Evolutionary conservation across 2,888 invertebrate species (phyloP).

Genomic region (Epistrophe grossulariae): DNA sequence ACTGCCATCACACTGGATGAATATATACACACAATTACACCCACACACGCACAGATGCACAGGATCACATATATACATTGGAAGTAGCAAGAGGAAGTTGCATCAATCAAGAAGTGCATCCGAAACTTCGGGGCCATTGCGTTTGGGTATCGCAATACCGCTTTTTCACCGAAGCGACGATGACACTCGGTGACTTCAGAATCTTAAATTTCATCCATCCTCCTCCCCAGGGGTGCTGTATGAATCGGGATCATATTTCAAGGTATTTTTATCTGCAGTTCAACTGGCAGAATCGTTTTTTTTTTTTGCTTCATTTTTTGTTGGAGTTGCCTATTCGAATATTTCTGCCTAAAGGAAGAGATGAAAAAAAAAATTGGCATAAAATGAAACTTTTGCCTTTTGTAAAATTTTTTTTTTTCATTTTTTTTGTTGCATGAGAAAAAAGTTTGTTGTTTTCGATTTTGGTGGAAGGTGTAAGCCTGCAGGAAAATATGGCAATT

Average conservation of each 20-base stretch:
- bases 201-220: conserved; percentile 54
- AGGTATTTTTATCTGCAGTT: conserved; percentile 48
- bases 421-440: background rate
- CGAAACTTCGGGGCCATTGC: conserved; percentile 48
- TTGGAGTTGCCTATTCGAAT: conserved; percentile 7
- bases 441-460: conserved; percentile 1
- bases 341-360: conserved; percentile 15
- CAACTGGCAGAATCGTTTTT: conserved; percentile 25
- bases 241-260: conserved; percentile 34
- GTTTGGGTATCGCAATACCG: conserved; percentile 49
- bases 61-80: background rate
- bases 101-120: conserved; percentile 69
- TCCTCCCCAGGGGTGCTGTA: conserved; percentile 2
- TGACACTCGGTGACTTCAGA: conserved; percentile 54
- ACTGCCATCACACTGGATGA: conserved; percentile 36
- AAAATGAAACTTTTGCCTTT: conserved; percentile 28
- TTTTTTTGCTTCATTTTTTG: background rate
- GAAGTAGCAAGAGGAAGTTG: conserved; percentile 27
- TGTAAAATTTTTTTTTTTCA: background rate
- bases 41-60: background rate
- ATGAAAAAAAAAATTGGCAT: background rate
- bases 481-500: conserved; percentile 9
- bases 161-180: conserved; percentile 55
- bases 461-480: background rate
- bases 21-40: background rate